Base-by-base conservation (phyloP, 2,113 vertebrate genomes). In the Serranochromis macrocephalus region DNA sequence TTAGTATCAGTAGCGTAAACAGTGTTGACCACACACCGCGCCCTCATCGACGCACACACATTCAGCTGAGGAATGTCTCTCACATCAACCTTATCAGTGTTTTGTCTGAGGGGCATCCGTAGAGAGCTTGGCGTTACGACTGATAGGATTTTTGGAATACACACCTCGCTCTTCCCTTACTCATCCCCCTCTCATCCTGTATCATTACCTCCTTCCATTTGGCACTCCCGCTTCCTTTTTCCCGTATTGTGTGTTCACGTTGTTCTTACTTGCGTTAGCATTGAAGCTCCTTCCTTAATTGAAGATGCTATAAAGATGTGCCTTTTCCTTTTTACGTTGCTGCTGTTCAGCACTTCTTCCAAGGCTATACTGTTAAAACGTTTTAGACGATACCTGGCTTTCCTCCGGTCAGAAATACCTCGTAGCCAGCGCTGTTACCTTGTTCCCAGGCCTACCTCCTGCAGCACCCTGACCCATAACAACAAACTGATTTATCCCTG, bases 401-500 rank as follows among this genome's bases (percentile, higher is more conserved):
- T 87, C 83, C 51, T 89, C 88, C 51, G 73, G 80, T 85, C 45
- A 83, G 33, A 93, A 94, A 88, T 87, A 55, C 86, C 80, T 87
- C 31, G 57, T 78, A 89, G 89, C 81, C 42, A 86, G 87, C 86
- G 73, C 73, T 83, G 80, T 88, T 94, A 93, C 92, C 93, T 91
- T 80, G 92, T 93, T 95, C 94, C 95, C 93, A 93, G 88, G 89
- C 93, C 87, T 86, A 78, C 87, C 93, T 94, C 91, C 89, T 92
- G 92, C 89, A 87, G 88, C 91, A 92, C 87, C 82, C 85, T 91
- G 88, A 93, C 93, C 94, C 89, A 83, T 94, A 95, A 94, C 91
- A 91, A 91, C 89, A 91, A 91, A 93, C 82, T 96, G 96, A 96
- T 96, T 96, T 96, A 96, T 96, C 90, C 90, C 81, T 84, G 93